phyloP scores from a whole-genome alignment of 1,140 invertebrate genomes.

The Halesus radiatus region DNA sequence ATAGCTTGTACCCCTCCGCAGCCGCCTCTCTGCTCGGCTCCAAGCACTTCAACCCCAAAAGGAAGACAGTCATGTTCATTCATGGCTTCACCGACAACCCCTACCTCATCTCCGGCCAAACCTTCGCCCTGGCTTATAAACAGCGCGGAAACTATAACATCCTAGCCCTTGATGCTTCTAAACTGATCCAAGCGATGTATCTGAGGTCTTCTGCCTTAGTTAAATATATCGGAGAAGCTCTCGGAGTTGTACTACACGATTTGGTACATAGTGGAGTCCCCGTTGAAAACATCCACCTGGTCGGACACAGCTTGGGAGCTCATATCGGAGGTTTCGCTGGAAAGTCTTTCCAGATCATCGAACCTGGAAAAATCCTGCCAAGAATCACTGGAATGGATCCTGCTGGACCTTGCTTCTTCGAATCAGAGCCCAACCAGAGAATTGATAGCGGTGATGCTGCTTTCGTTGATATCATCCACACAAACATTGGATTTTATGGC shows the following conservation, averaged over 20 bases:
- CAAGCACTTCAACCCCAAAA: constrained; percentile 40
- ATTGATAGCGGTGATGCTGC: constrained; percentile 76
- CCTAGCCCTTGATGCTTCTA: constrained; percentile 46
- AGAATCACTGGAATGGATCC: constrained; percentile 81
- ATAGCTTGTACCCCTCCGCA: constrained; percentile 40
- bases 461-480: constrained; percentile 83
- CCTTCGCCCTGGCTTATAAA: constrained; percentile 61
- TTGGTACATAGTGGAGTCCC: constrained; percentile 22
- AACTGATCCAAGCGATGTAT: constrained; percentile 42
- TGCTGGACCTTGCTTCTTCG: constrained; percentile 77
- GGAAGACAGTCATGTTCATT: constrained; percentile 46
- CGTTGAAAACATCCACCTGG: constrained; percentile 34
- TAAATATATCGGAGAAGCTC: constrained; percentile 48
- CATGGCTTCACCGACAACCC: constrained; percentile 68
- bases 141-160: constrained; percentile 58
- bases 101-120: constrained; percentile 58
- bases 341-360: constrained; percentile 33
- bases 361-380: background rate
- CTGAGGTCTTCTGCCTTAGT: constrained; percentile 30
- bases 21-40: constrained; percentile 36
- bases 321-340: constrained; percentile 51
- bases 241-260: constrained; percentile 34
- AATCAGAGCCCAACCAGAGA: constrained; percentile 69
- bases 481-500: constrained; percentile 73
- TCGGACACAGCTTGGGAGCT: constrained; percentile 52